Evolutionary conservation across 2,113 vertebrate genomes (phyloP).

Genomic region (Gymnorhina tibicen): DNA sequence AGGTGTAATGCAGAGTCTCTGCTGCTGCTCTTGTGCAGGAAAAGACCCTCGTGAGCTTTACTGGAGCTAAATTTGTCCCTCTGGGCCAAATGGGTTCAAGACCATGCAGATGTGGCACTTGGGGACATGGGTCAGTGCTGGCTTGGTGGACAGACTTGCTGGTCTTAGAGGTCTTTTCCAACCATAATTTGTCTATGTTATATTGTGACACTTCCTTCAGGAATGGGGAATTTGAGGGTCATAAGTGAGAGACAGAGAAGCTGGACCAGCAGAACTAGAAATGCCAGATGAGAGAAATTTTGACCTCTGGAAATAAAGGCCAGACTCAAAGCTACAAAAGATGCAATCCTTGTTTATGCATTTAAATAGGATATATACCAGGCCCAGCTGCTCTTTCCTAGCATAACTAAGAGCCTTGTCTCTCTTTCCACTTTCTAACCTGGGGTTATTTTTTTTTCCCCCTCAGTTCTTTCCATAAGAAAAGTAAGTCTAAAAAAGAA

Average conservation of each 20-base stretch:
- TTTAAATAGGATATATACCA: background rate
- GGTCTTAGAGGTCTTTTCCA: background rate
- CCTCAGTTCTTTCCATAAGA: background rate
- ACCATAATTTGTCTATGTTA: background rate
- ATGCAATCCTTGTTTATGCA: background rate
- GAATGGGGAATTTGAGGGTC: background rate
- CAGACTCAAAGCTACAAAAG: background rate
- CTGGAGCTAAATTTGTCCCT: background rate
- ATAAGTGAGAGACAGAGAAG: background rate
- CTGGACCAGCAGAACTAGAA: background rate
- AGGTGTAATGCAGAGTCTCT: background rate
- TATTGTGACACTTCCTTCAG: background rate
- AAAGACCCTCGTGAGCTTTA: background rate
- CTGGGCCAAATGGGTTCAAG: background rate
- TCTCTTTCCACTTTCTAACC: background rate
- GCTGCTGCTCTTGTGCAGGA: background rate
- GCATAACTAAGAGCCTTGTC: background rate
- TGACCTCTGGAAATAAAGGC: background rate
- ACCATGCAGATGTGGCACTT: background rate
- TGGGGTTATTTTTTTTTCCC: too few relatives aligned
- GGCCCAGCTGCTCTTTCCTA: background rate
- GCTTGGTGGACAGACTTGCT: fast-evolving
- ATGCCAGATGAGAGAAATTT: background rate
- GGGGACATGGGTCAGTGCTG: background rate
- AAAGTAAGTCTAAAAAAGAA: background rate